Base-by-base conservation (phyloP, 2,888 invertebrate genomes). In the Tuberolachnus salignus region DNA sequence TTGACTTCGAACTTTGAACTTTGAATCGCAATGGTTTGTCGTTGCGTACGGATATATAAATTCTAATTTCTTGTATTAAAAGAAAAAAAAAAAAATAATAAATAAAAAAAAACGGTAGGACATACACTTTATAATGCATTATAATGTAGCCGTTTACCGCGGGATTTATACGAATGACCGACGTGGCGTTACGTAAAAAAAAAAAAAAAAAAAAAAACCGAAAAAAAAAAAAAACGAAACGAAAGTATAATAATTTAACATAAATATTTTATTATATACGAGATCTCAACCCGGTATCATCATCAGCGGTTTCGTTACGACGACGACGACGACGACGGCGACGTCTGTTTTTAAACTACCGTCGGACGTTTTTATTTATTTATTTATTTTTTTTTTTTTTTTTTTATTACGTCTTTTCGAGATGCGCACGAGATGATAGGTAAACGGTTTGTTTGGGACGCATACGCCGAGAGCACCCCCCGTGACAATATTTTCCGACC, bases 391-490 rank as follows among this genome's bases (percentile, higher is more conserved):
- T 44, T 34, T 34, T 34, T 34, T 34, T 34, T 34, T 34, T 34
- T 34, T 34, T 34, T 34, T 63, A 42, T 49, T 23, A 66, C 49
- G 16, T 23, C 11, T 66, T 8, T 63, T 66, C 49, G 66, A 66
- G 66, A 66, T 49, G 66, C 66, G 42, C 42, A 44, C 19, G 63
- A 63, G 46, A 66, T 49, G 66, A 49, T 66, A 66, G 49, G 46
- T 66, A 49, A 53, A 67, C 67, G 51, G 67, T 51, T 51, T 53
- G 53, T n/a, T 66, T 66, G 19, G 14, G 46, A n/a, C 23, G 23
- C 21, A 44, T 66, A 16, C 11, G 44, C 19, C n/a, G 42, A 21
- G 63, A 46, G 66, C 46, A 66, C 23, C 66, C 46, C 23, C 66
- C 46, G 46, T 66, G 46, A 66, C 66, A 9, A 21, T 42, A 63